Evolutionary conservation across 2,888 invertebrate genomes (phyloP).

Genomic region (Elgonia sp.): DNA sequence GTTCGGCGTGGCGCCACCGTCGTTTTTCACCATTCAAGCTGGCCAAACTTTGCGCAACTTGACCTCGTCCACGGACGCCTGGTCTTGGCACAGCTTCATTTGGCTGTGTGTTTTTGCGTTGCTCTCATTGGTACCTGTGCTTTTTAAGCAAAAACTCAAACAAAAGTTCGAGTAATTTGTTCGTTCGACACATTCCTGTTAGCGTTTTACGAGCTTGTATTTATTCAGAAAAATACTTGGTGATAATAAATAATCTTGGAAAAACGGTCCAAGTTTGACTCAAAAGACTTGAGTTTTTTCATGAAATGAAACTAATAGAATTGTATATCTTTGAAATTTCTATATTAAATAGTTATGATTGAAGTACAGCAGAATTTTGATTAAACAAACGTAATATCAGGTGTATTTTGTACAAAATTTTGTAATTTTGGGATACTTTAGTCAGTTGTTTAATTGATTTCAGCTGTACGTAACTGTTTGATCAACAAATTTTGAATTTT

Average conservation of each 20-base stretch:
- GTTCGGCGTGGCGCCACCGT: constrained; percentile 98
- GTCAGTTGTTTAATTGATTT: too few species aligned
- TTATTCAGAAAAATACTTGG: not conserved
- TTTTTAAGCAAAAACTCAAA: constrained; percentile 93
- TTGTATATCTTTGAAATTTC: constrained; percentile 1
- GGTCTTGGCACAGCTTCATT: constrained; percentile 95
- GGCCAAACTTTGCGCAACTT: constrained; percentile 98
- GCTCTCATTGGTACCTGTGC: constrained; percentile 95
- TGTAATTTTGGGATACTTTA: too few species aligned
- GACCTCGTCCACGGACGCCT: constrained; percentile 95
- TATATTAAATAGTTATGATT: not conserved
- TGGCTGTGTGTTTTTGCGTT: constrained; percentile 93
- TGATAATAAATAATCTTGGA: too few species aligned
- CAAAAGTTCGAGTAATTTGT: constrained; percentile 91
- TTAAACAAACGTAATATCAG: too few species aligned
- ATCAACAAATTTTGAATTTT: too few species aligned
- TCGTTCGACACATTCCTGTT: constrained; percentile 48
- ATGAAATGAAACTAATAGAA: too few species aligned
- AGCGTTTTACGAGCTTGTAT: constrained; percentile 10
- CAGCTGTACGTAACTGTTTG: too few species aligned
- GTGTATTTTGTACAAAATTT: too few species aligned
- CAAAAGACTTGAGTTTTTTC: too few species aligned
- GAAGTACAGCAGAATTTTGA: too few species aligned
- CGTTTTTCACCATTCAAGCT: constrained; percentile 98
- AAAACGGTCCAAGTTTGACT: too few species aligned